Evolutionary conservation across 2,113 vertebrate genomes (phyloP).

Genomic region (Orycteropus afer): DNA sequence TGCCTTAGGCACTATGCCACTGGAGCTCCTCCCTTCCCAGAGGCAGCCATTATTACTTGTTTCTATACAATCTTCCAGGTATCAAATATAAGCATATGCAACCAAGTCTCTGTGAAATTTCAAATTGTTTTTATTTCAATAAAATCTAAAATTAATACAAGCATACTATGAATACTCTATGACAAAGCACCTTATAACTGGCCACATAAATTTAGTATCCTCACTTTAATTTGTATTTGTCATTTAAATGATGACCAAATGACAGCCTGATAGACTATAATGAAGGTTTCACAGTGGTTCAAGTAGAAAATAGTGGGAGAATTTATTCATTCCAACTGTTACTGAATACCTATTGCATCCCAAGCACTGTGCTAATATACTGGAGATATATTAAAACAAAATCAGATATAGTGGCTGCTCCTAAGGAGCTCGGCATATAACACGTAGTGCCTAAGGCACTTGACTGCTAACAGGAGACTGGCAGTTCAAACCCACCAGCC

Average conservation of each 20-base stretch:
- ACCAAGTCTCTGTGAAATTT: slow-evolving; percentile 21
- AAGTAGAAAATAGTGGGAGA: not conserved
- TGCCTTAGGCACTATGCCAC: too few species aligned
- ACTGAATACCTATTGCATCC: not conserved
- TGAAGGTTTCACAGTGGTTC: slow-evolving; percentile 7
- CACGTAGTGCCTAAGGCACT: not conserved
- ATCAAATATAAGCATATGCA: not conserved
- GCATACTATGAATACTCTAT: not conserved
- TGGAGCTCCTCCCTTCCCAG: not conserved
- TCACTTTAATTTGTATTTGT: slow-evolving; percentile 42
- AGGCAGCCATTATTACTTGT: not conserved
- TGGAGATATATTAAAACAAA: not conserved
- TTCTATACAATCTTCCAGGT: not conserved
- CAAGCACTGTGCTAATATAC: not conserved
- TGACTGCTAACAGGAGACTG: not conserved
- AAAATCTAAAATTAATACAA: slow-evolving; percentile 49
- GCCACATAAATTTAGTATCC: not conserved
- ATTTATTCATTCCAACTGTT: slow-evolving; percentile 27
- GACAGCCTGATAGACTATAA: not conserved
- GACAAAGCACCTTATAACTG: not conserved
- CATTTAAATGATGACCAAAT: slow-evolving; percentile 39
- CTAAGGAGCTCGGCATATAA: slow-evolving; percentile 11
- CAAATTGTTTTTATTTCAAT: slow-evolving; percentile 49
- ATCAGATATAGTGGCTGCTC: not conserved
- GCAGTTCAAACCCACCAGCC: too few species aligned